Evolutionary conservation across 2,113 vertebrate genomes (phyloP).

Genomic region (Ariopsis seemanni): DNA sequence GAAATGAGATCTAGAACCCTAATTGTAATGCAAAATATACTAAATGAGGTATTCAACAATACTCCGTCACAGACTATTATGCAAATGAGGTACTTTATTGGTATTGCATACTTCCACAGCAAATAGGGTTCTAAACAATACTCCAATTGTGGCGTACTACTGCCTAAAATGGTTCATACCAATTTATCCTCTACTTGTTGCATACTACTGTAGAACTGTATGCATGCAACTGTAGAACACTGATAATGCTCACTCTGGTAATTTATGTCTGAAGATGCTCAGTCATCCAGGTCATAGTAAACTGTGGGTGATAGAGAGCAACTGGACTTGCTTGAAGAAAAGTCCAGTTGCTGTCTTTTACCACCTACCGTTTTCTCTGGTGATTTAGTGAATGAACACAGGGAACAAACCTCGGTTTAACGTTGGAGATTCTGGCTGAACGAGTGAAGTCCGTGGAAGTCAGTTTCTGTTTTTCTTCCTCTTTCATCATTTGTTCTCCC

Average conservation of each 20-base stretch:
- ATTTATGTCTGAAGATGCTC: too few relatives aligned
- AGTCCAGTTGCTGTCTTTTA: too few relatives aligned
- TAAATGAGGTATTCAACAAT: not conserved
- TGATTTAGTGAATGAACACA: not conserved
- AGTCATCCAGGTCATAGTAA: too few relatives aligned
- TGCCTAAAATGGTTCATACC: not conserved
- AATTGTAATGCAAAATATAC: not conserved
- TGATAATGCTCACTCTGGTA: not conserved
- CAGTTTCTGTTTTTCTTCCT: not conserved
- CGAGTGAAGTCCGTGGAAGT: slow-evolving; percentile 24
- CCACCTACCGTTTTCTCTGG: too few relatives aligned
- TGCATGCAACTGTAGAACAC: not conserved
- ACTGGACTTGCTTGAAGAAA: too few relatives aligned
- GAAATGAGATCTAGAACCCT: too few relatives aligned
- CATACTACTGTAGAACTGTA: not conserved
- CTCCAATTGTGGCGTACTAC: not conserved
- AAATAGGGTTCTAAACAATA: not conserved
- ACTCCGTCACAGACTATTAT: not conserved
- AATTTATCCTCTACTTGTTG: not conserved
- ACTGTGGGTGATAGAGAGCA: too few relatives aligned
- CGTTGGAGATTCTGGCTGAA: slow-evolving; percentile 67
- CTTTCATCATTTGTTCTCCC: not conserved
- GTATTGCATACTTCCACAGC: not conserved
- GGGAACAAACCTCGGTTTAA: slow-evolving; percentile 82
- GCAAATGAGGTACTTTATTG: not conserved